A percentile compares a stretch with the other conserved stretches of the same genome.
phyloP scores from a whole-genome alignment of 2,888 invertebrate genomes.

The Conomelus anceps region DNA sequence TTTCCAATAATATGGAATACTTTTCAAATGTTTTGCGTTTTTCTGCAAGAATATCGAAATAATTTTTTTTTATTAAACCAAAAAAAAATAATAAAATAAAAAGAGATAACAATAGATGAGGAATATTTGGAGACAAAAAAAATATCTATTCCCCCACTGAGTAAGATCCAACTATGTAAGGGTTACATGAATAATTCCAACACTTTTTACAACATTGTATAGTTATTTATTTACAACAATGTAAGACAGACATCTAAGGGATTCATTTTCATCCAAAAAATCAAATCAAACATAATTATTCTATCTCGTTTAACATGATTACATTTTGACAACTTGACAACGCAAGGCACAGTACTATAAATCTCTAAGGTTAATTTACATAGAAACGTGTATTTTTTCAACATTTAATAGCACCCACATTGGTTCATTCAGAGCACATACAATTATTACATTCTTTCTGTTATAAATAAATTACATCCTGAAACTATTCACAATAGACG shows the following conservation, averaged over 20 bases:
- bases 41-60: too few species aligned
- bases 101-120: too few species aligned
- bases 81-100: too few species aligned
- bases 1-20: too few species aligned
- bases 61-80: too few species aligned
- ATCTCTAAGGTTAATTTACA: not conserved
- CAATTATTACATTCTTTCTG: not conserved
- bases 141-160: too few species aligned
- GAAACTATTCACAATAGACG: not conserved
- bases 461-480: not conserved
- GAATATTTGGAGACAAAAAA: too few species aligned
- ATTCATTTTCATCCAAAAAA: not conserved
- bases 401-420: not conserved
- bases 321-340: not conserved
- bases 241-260: not conserved
- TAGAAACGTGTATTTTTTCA: not conserved
- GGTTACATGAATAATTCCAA: not conserved
- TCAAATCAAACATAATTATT: not conserved
- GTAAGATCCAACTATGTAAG: too few species aligned
- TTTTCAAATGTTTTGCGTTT: too few species aligned
- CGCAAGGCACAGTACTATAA: not conserved
- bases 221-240: not conserved
- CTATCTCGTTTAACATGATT: not conserved
- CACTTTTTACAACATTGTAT: not conserved
- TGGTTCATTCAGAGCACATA: not conserved